Percentiles rank a stretch among this genome's conserved stretches.
phyloP scores from a whole-genome alignment of 1,140 invertebrate species.

The Drepana arcuata region DNA sequence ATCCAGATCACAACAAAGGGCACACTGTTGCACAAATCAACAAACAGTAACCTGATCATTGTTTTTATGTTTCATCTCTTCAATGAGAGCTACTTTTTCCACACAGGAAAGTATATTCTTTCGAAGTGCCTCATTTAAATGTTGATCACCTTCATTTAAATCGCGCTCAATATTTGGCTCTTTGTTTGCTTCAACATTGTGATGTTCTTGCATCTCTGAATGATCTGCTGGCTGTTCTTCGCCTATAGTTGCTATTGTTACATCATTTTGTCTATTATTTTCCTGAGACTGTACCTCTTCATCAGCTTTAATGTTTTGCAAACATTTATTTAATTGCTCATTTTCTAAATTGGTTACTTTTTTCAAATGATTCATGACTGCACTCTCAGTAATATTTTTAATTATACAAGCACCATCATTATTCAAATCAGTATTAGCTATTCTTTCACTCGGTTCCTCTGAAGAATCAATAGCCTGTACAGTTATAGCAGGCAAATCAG shows the following conservation, averaged over 20 bases:
- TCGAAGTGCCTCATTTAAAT: conserved; percentile 47
- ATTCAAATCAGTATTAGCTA: conserved; percentile 14
- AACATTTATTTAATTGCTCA: conserved; percentile 58
- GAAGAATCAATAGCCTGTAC: conserved; percentile 2
- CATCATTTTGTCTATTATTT: conserved; percentile 15
- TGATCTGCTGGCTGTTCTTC: too few relatives aligned
- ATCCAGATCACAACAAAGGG: conserved; percentile 31
- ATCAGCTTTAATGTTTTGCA: conserved; percentile 27
- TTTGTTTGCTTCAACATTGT: not conserved
- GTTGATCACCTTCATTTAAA: conserved; percentile 35
- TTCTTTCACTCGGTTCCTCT: conserved; percentile 3
- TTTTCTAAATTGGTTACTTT: conserved; percentile 64
- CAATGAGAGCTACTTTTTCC: conserved; percentile 56
- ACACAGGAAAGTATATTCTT: conserved; percentile 63
- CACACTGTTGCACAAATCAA: conserved; percentile 42
- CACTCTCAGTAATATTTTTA: conserved; percentile 29
- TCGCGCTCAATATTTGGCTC: conserved; percentile 9
- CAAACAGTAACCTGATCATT: conserved; percentile 51
- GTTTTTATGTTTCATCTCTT: conserved; percentile 48
- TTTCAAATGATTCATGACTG: conserved; percentile 32
- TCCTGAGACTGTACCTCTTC: conserved; percentile 25
- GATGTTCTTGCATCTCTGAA: conserved; percentile 1
- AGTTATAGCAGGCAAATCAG: conserved; percentile 1
- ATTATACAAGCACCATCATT: conserved; percentile 27
- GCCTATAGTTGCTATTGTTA: too few relatives aligned